Evolutionary conservation across 2,888 invertebrate genomes (phyloP).

Genomic region (Caenorhabditis angaria): DNA sequence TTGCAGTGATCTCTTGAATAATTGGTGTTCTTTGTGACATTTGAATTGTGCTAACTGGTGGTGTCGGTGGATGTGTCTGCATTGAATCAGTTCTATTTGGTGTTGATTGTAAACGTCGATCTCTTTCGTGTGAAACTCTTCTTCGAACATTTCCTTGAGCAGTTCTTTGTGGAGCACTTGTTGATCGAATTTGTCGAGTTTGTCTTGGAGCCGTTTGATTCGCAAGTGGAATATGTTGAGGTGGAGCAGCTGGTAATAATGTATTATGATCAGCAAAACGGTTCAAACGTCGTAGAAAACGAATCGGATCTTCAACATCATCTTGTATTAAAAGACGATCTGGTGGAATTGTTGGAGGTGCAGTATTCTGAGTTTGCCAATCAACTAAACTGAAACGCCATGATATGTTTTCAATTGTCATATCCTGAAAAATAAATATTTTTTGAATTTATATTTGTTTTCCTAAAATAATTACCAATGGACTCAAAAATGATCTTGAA

Average conservation of each 20-base stretch:
- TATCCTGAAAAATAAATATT: slow-evolving; percentile 14
- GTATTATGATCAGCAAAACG: background rate
- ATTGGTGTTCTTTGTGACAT: slow-evolving; percentile 16
- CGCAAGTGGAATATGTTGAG: background rate
- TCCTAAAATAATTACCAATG: slow-evolving; percentile 3
- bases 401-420: slow-evolving; percentile 12
- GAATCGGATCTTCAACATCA: slow-evolving; percentile 3
- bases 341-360: background rate
- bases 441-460: too few species aligned
- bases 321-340: background rate
- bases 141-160: background rate
- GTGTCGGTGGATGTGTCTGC: slow-evolving; percentile 29
- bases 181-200: background rate
- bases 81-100: slow-evolving; percentile 14
- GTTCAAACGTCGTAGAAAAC: background rate
- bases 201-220: background rate
- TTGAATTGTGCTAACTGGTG: slow-evolving; percentile 12
- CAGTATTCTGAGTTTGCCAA: slow-evolving; percentile 16
- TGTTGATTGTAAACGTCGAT: background rate
- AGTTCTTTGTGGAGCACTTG: background rate
- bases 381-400: slow-evolving; percentile 35
- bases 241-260: background rate
- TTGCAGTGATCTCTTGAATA: background rate
- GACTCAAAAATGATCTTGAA: slow-evolving; percentile 14
- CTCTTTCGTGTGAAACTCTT: background rate